phyloP scores from a whole-genome alignment of 53 echinoderm and acorn worm genomes.

The Paracentrotus lividus region DNA sequence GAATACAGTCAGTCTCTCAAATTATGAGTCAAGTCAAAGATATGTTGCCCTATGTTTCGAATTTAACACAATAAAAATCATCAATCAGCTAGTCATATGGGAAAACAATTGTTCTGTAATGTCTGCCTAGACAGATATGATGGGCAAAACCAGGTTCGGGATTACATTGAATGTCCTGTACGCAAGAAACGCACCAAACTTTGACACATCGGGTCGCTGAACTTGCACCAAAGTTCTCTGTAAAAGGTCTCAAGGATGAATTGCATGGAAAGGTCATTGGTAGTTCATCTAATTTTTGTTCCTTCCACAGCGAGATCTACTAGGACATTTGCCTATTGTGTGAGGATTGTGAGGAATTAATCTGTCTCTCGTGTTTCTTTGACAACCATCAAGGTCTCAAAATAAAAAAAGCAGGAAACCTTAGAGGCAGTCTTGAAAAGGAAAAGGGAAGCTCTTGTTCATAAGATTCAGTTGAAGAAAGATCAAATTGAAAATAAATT shows the following conservation, averaged over 20 bases:
- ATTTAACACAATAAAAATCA: neutral
- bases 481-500: neutral
- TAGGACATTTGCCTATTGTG: constrained; percentile 2
- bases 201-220: neutral
- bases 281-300: neutral
- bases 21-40: neutral
- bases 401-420: neutral
- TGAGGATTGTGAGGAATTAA: neutral
- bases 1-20: constrained; percentile 20
- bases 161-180: neutral
- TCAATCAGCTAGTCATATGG: neutral
- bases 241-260: neutral
- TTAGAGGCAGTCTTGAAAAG: neutral
- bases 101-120: constrained; percentile 1
- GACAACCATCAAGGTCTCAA: neutral
- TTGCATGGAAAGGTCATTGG: neutral
- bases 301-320: neutral
- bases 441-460: neutral
- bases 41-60: constrained; percentile 7
- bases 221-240: neutral
- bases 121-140: neutral
- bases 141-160: neutral
- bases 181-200: neutral
- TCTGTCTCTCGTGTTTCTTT: neutral
- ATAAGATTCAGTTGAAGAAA: neutral